Base-by-base conservation (phyloP, 2,888 invertebrate genomes). In the Bugula neritina region DNA sequence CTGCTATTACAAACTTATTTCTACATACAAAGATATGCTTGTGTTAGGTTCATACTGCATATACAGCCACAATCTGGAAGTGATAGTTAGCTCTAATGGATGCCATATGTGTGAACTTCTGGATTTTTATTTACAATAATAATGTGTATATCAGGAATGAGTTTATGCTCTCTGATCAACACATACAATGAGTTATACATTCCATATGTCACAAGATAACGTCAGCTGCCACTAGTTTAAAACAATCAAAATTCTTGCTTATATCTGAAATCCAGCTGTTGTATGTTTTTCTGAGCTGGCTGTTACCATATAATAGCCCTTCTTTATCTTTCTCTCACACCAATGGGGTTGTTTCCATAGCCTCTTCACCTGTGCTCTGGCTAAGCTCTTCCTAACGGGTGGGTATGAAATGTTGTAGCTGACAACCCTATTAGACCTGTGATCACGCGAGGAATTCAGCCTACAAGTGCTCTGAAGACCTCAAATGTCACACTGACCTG, bases 391-490 rank as follows among this genome's bases (percentile, higher is more conserved):
- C n/a, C n/a, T n/a, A n/a, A n/a, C n/a, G n/a, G n/a, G n/a, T n/a
- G n/a, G n/a, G n/a, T n/a, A n/a, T n/a, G n/a, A n/a, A n/a, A 43
- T 72, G 71, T 77, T 77, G 21, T 80, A 87, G 89, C 90, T 77
- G 91, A 92, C 83, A 90, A 91, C 74, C 92, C 93, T 1, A 27
- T 63, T 21, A 93, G 92, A 82, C 95, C 95, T 1, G 88, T 90
- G 77, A 89, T 96, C 71, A 88, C 90, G 35, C 90, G 91, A 79
- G 91, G 93, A 80, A 94, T 94, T 0, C 88, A 88, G 78, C 89
- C 90, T 71, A 90, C 91, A 84, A 88, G 92, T 80, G 91, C 92
- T n/a, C 89, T 94, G 73, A 92, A 91, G 84, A 93, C 92, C n/a
- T 90, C 90, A 74, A 91, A 93, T 79, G 89, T 93, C 5, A 91